Evolutionary conservation across 2,113 vertebrate genomes (phyloP), one percentile per base, ranked within the genome.

Genomic region (Proteles cristata): DNA sequence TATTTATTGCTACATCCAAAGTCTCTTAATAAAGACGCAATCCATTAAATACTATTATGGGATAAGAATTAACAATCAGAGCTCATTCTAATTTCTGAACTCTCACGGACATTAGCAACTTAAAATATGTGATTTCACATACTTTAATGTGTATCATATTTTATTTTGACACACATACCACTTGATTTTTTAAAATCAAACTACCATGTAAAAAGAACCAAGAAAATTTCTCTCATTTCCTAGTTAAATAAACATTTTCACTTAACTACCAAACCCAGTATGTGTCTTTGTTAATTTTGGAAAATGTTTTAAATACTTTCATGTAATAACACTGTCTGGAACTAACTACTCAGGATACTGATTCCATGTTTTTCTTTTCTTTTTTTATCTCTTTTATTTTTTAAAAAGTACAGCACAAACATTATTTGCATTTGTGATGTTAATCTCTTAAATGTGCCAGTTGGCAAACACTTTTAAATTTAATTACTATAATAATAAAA

Each of bases 221-320:
- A 91, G n/a, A 80, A 74, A 76, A 55, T 65, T 23, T 79, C 35
- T 73, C 66, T 87, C 82, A 55, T 77, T 93, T 93, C 61, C 58
- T 92, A 68, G 39, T 97, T 73, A 82, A 88, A 90, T 81, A 93
- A 96, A 83, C n/a, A 96, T 80, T 88, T 97, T 87, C 17, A 96
- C 45, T 86, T 94, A 96, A 76, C 21, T 73, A 82, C 12, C 21
- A 66, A 95, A 93, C 33, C 81, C 0, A 5, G 50, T 84, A 58
- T 28, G 74, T 33, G 35, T 69, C 92, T 88, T 89, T 69, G 53
- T 87, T 69, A 84, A 88, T 87, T 96, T 97, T 87, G 16, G 26
- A 84, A 89, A 95, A 82, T 76, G 33, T 63, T 86, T 95, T 82
- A 92, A 97, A 92, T 95, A 68, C 25, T 90, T 96, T 81, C 19